Evolutionary conservation across 2,888 invertebrate genomes (phyloP).

Genomic region (Dicyrtoma fusca): DNA sequence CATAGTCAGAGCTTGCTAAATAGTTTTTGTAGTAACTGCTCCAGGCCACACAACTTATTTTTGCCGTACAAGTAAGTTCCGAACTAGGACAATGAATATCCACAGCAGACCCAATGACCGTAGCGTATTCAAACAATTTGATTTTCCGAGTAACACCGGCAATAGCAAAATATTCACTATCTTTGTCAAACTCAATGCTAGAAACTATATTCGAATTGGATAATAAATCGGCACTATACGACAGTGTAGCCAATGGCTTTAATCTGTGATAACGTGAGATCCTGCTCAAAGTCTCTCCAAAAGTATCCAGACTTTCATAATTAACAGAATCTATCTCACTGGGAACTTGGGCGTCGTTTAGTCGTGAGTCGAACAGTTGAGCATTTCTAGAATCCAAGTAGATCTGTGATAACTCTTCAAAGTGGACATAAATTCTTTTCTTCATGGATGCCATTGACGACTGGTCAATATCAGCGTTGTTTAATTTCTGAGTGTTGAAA

Average conservation of each 20-base stretch:
- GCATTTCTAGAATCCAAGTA: conserved; percentile 79
- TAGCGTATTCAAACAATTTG: conserved; percentile 87
- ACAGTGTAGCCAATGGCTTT: conserved; percentile 80
- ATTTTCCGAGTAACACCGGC: conserved; percentile 94
- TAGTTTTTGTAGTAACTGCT: conserved; percentile 86
- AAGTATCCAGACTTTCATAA: conserved; percentile 66
- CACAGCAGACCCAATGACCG: conserved; percentile 80
- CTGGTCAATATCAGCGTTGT: conserved; percentile 43
- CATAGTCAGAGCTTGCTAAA: conserved; percentile 90
- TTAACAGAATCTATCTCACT: conserved; percentile 55
- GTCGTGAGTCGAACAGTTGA: conserved; percentile 68
- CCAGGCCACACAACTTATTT: conserved; percentile 94
- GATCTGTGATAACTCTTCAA: conserved; percentile 85
- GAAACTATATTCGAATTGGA: conserved; percentile 84
- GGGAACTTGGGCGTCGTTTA: conserved; percentile 48
- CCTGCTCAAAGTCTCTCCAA: conserved; percentile 82
- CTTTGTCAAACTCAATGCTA: conserved; percentile 94
- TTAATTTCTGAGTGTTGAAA: conserved; percentile 49
- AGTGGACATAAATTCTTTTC: conserved; percentile 79
- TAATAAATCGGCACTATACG: conserved; percentile 86
- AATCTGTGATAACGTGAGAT: conserved; percentile 80
- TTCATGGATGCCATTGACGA: conserved; percentile 70
- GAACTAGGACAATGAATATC: conserved; percentile 90
- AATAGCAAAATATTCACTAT: conserved; percentile 92
- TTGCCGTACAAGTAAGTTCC: conserved; percentile 89